Evolutionary conservation across 2,888 invertebrate species (phyloP), one percentile per base, ranked within the genome.

Genomic region (Epirrita christyi): DNA sequence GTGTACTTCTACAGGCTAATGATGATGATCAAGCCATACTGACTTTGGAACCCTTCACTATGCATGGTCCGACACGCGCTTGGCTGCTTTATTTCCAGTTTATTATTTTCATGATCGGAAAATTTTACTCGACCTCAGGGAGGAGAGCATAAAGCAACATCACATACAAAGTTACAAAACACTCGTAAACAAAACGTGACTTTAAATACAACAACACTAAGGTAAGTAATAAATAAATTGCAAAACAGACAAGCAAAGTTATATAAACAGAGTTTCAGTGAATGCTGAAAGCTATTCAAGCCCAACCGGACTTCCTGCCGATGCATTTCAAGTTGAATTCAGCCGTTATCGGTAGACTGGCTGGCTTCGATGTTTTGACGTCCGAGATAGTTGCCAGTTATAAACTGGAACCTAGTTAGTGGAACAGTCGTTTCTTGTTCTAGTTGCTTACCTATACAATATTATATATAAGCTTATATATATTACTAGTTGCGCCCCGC

Each of bases 311-410:
- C 76, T 71, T 78, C 76, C 75, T 73, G 70, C 64, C 67, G 54
- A 68, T 46, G 58, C 65, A 70, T 71, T 75, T 73, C 75, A 71
- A 72, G 67, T 74, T 73, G 68, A 73, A 81, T 82, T 73, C 73
- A 76, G 70, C 71, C 70, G 76, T 72, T 81, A 71, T 59, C 60
- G 56, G 51, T 60, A 40, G 52, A 63, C 55, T 55, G 59, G 59
- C 58, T 55, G 57, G 52, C 63, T 58, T 21, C 61, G 59, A 56
- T 43, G 61, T 51, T 54, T 52, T 62, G 61, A 66, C 52, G 62
- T 55, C 61, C 11, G 49, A 55, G 55, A 61, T 58, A 55, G 28
- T 29, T 11, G 52, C 46, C 54, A 8, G 21, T 14, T 38, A 13
- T 44, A 6, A 15, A 29, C 50, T 40, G 38, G 8, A 53, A 45